Evolutionary conservation across 2,113 vertebrate genomes (phyloP).

Genomic region (Ardeotis arabs): DNA sequence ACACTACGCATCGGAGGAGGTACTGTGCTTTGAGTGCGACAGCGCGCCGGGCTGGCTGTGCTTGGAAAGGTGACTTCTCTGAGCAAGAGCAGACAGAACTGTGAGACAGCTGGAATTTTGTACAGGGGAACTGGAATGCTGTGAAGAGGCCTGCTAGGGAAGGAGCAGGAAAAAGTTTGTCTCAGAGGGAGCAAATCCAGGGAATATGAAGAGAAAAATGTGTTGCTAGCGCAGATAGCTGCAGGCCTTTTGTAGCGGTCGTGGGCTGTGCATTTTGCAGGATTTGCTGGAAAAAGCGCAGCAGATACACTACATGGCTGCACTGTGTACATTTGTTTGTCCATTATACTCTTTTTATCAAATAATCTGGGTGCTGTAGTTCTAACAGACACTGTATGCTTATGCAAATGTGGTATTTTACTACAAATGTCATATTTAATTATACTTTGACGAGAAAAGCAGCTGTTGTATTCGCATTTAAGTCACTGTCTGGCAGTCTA

Average conservation of each 20-base stretch:
- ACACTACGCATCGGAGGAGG: conserved; percentile 95
- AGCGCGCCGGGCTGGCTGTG: not conserved
- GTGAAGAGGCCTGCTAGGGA: not conserved
- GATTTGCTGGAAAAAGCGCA: not conserved
- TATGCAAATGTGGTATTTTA: conserved; percentile 8
- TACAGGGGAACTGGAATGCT: not conserved
- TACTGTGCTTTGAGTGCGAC: conserved; percentile 31
- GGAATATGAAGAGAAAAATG: not conserved
- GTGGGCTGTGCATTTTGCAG: not conserved
- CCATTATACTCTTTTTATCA: not conserved
- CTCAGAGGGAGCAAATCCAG: not conserved
- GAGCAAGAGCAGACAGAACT: not conserved
- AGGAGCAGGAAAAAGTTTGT: not conserved
- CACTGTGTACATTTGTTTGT: not conserved
- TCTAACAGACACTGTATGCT: not conserved
- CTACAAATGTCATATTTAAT: not conserved
- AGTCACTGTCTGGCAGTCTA: not conserved
- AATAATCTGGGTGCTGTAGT: not conserved
- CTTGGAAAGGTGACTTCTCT: not conserved
- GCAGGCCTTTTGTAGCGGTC: not conserved
- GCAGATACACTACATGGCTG: not conserved
- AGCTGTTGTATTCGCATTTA: not conserved
- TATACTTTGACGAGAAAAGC: not conserved
- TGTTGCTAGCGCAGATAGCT: not conserved
- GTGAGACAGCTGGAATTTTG: not conserved